Evolutionary conservation across 2,113 vertebrate species (phyloP), one percentile per base, ranked within the genome.

Genomic region (Forbesichthys agassizii): DNA sequence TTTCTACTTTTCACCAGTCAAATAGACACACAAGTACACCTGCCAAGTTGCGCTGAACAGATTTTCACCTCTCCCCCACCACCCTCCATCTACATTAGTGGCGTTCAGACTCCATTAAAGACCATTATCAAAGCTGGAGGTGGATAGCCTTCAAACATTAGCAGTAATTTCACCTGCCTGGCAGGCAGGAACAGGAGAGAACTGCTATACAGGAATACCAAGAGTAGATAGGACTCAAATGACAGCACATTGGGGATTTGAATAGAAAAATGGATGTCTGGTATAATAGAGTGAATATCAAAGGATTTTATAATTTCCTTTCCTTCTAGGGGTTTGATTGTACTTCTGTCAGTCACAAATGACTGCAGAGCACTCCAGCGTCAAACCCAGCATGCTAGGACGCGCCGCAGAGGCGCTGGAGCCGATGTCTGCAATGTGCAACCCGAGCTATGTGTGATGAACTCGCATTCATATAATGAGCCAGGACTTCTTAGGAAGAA

Each of bases 41-140:
- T 49, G 13, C 77, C 3, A 57, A 85, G 70, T 66, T 55, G 61
- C 55, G 61, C 70, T 77, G 74, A 62, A 56, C 61, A 73, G 64
- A 60, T 79, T 68, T 77, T 16, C 53, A 14, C 36, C 60, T 66
- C 58, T 66, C 54, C 27, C 53, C 54, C 54, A 9, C 7, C 59
- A 48, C 64, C 64, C 1, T 18, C 66, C 66, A 64, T 67, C 36
- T 52, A 71, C 58, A 79, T 75, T 78, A 72, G 58, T 57, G 48
- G 60, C 65, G 57, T 52, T 67, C 78, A 68, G 69, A 63, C 77
- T 75, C 80, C 76, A 87, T 87, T 86, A 85, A 58, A 66, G 59
- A 56, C 56, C 58, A 83, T 87, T 84, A 88, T 79, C 77, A 12
- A 75, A 27, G 73, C 68, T 62, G 80, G 74, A 67, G 80, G 77